Evolutionary conservation across 2,888 invertebrate species (phyloP).

Genomic region (Microctonus aethiopoides): DNA sequence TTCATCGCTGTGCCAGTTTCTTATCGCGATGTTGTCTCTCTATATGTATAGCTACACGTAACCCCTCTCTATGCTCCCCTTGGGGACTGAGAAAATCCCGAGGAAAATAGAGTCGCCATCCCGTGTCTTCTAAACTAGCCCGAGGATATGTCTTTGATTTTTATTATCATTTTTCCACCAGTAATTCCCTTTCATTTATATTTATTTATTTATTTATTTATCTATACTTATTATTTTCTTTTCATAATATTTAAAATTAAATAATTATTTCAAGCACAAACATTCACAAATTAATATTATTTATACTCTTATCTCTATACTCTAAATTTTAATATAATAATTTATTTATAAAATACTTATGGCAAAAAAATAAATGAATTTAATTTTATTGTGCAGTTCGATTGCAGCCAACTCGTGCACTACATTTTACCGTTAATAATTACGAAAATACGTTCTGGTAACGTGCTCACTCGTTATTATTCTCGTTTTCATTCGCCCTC

Average conservation of each 20-base stretch:
- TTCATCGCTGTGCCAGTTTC: background rate
- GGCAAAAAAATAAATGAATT: background rate
- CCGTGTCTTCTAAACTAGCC: background rate
- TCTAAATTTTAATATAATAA: too few species aligned
- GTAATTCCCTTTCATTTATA: background rate
- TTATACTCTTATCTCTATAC: too few species aligned
- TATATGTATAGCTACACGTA: background rate
- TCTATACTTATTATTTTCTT: too few species aligned
- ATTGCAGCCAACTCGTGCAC: background rate
- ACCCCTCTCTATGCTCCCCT: background rate
- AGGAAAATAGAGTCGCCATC: conserved; percentile 14
- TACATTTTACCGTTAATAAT: conserved; percentile 9
- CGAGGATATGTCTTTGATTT: conserved; percentile 4
- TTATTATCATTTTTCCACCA: background rate
- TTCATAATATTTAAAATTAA: too few species aligned
- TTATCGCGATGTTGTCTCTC: conserved; percentile 10
- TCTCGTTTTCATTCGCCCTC: background rate
- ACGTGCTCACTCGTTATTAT: background rate
- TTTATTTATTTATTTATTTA: background rate
- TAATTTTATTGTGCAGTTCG: background rate
- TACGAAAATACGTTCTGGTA: background rate
- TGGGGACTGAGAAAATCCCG: conserved; percentile 9
- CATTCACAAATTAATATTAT: too few species aligned
- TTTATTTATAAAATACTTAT: background rate
- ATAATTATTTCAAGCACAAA: too few species aligned